Base-by-base conservation (phyloP, 2,888 invertebrate genomes). In the Nemapogon koenigi region DNA sequence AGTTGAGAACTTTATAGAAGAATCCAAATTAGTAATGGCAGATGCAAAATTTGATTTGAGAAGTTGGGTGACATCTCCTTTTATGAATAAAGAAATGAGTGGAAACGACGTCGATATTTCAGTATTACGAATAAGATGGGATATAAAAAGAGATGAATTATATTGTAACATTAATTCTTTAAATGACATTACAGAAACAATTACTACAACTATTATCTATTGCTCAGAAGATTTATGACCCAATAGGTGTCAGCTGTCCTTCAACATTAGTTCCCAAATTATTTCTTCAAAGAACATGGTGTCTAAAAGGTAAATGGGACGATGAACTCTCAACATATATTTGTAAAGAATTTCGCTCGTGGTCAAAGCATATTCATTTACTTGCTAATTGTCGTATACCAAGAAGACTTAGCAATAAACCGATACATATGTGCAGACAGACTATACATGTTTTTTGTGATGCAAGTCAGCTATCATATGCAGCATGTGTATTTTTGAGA, bases 381-480 rank as follows among this genome's bases (percentile, higher is more conserved):
- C 16, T 30, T 15, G 16, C 6, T 15, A 30, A 30, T 4, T 30
- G 28, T 28, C 13, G 30, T 15, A 30, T 30, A 15, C 30, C 13
- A 15, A 14, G 30, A 15, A 30, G 16, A 30, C 30, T 30, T 11
- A 30, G 15, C 16, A 30, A 30, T 11, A 15, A 30, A 15, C 30
- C 30, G 4, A 30, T 30, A 6, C 14, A 14, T 30, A 30, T 13
- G 17, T 19, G 19, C 14, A 10, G 17, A 19, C 19, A 16, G 7
- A 22, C 22, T 22, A n/a, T 35, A 35, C 35, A 35, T 11, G 25
- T 22, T 11, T 35, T 35, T 22, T 35, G 35, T 17, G 35, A 35
- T 35, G 35, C 35, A 19, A 35, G 35, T 22, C 19, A 35, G 35
- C 13, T 35, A 13, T 19, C 35, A 10, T 35, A 35, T 22, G 35